Evolutionary conservation across 2,113 vertebrate species (phyloP), one percentile per base, ranked within the genome.

Genomic region (Pholis gunnellus): DNA sequence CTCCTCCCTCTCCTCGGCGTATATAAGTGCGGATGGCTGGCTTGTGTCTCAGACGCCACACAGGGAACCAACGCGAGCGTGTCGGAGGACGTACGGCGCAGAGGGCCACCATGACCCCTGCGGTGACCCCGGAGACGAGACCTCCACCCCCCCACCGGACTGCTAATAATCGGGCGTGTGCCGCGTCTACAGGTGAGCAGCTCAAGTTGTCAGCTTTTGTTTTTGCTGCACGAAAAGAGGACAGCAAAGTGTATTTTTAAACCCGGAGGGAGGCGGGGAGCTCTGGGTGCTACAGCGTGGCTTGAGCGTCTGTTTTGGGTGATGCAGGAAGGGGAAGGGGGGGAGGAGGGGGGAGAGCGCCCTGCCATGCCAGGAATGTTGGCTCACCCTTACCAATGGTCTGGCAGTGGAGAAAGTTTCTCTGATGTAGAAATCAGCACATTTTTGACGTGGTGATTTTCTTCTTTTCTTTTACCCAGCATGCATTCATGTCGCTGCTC

Each of bases 1-100:
- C 56, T 15, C 56, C 14, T 84, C 78, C 81, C 48, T 79, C 83
- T 60, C 65, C 66, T 61, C 70, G 66, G 76, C 75, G 68, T 87
- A 87, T 95, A 95, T 91, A 95, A 92, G 83, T 82, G 90, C 56
- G 76, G 79, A 80, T 75, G 83, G 64, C 87, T 80, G 84, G 70
- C 79, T 84, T 85, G 84, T 82, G 83, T 78, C 77, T 87, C 89
- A 92, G 79, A 92, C 85, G 85, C 54, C 84, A 89, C 83, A 75
- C 67, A 81, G 66, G 56, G 76, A 87, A 82, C 87, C 84, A 83
- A 75, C 75, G 60, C 50, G 63, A 68, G 52, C 29, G 75, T 80
- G 48, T 60, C 34, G 87, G 81, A 85, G 61, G 78, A 84, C 67
- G 60, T 46, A 65, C 29, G 29, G 36, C 56, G 6, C 48, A 29